A percentile compares a stretch with the other conserved stretches of the same genome.
Conservation (phyloP, 2,113 vertebrate genomes). For the Alligator mississippiensis region DNA sequence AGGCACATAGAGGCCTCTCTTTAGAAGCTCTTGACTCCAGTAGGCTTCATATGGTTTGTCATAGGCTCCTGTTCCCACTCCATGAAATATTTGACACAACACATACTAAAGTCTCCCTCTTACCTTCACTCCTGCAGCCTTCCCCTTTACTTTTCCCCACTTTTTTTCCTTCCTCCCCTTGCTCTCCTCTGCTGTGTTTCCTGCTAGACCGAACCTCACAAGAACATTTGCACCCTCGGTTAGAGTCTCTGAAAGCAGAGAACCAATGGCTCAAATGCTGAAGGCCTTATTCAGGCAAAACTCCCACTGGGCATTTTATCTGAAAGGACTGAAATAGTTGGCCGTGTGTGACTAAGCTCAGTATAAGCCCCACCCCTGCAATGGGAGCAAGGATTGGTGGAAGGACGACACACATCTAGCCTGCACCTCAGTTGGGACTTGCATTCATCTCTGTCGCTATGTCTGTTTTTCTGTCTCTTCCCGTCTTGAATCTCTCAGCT, state of each 20-base stretch:
- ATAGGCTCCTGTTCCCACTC: constrained; percentile 61
- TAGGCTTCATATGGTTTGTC: constrained; percentile 60
- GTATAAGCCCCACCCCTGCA: constrained; percentile 9
- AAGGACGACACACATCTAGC: constrained; percentile 73
- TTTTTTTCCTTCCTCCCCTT: constrained; percentile 45
- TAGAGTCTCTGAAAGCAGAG: constrained; percentile 55
- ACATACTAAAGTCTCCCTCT: constrained; percentile 49
- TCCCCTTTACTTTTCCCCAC: constrained; percentile 41
- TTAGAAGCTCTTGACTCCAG: constrained; percentile 55
- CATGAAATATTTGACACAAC: constrained; percentile 61
- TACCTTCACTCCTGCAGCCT: constrained; percentile 35
- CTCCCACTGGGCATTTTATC: not conserved
- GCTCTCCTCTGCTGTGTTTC: constrained; percentile 27
- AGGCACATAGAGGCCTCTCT: constrained; percentile 33
- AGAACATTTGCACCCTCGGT: constrained; percentile 34
- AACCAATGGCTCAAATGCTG: not conserved
- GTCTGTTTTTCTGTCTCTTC: constrained; percentile 50
- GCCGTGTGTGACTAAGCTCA: not conserved
- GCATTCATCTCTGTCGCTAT: constrained; percentile 56
- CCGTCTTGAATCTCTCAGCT: constrained; percentile 59
- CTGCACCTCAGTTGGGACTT: constrained; percentile 65
- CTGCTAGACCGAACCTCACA: constrained; percentile 40
- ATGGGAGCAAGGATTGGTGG: constrained; percentile 68
- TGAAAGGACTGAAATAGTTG: not conserved
- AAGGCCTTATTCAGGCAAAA: not conserved